Conservation (phyloP, 2,888 invertebrate genomes). For the Melanotus villosus region DNA sequence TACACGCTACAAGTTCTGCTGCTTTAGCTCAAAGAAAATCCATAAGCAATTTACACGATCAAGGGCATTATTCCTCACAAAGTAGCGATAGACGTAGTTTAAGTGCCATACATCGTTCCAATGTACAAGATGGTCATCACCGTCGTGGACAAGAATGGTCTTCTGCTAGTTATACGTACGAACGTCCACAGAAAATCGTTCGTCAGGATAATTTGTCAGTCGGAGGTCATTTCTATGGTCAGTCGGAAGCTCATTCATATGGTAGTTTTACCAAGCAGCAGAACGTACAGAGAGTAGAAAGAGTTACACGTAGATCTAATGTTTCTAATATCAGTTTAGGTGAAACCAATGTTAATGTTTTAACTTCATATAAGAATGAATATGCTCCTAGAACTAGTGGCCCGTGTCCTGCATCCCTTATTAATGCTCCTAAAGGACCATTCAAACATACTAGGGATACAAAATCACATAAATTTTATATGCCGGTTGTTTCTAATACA, state of each 20-base stretch:
- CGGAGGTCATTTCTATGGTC: slow-evolving; percentile 82
- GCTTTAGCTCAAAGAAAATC: slow-evolving; percentile 87
- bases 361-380: slow-evolving; percentile 84
- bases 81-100: slow-evolving; percentile 83
- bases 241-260: slow-evolving; percentile 80
- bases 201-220: slow-evolving; percentile 79
- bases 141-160: slow-evolving; percentile 72
- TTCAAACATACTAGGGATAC: slow-evolving; percentile 90
- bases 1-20: slow-evolving; percentile 80
- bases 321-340: slow-evolving; percentile 84
- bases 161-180: slow-evolving; percentile 67
- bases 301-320: slow-evolving; percentile 76
- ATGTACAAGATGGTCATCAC: slow-evolving; percentile 68
- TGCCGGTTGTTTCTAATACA: slow-evolving; percentile 74
- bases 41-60: slow-evolving; percentile 83
- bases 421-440: slow-evolving; percentile 82
- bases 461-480: slow-evolving; percentile 87
- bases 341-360: slow-evolving; percentile 73
- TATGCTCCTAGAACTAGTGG: slow-evolving; percentile 80
- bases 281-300: slow-evolving; percentile 71
- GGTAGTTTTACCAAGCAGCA: slow-evolving; percentile 75
- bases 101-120: slow-evolving; percentile 83
- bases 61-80: slow-evolving; percentile 77
- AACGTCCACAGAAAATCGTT: slow-evolving; percentile 75
- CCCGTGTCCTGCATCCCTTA: slow-evolving; percentile 85